Evolutionary conservation across 92 coral and sea anemone species (phyloP).

Genomic region (Metridium senile): DNA sequence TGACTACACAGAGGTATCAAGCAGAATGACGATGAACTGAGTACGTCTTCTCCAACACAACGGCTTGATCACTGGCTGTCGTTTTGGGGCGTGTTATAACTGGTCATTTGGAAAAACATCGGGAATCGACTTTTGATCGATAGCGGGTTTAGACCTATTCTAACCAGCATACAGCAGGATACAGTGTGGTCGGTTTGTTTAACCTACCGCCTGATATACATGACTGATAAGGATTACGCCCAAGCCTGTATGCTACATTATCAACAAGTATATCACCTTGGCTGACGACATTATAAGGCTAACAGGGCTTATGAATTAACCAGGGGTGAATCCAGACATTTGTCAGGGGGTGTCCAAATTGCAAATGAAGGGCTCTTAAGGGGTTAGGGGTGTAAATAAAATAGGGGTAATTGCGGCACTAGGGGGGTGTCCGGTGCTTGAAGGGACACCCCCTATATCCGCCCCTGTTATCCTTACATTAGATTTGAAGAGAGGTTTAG

Average conservation of each 20-base stretch:
- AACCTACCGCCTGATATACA: background rate
- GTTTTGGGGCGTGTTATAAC: no score
- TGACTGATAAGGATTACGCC: background rate
- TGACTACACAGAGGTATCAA: no score
- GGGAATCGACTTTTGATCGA: background rate
- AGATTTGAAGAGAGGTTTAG: background rate
- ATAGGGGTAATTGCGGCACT: no score
- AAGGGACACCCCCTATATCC: no score
- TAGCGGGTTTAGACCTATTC: background rate
- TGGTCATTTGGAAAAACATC: background rate
- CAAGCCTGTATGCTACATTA: background rate
- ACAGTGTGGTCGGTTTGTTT: background rate
- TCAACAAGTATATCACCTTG: background rate
- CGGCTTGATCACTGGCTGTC: no score
- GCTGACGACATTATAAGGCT: background rate
- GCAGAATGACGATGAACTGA: background rate
- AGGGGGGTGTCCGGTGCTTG: no score
- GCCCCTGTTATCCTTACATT: no score
- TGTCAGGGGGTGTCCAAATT: no score
- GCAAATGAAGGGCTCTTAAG: no score
- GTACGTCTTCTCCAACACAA: background rate
- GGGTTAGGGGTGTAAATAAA: no score
- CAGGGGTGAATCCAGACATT: no score
- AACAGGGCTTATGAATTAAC: no score
- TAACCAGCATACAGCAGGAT: background rate